phyloP scores from a whole-genome alignment of 2,888 invertebrate species.

The Coleophora deauratella region DNA sequence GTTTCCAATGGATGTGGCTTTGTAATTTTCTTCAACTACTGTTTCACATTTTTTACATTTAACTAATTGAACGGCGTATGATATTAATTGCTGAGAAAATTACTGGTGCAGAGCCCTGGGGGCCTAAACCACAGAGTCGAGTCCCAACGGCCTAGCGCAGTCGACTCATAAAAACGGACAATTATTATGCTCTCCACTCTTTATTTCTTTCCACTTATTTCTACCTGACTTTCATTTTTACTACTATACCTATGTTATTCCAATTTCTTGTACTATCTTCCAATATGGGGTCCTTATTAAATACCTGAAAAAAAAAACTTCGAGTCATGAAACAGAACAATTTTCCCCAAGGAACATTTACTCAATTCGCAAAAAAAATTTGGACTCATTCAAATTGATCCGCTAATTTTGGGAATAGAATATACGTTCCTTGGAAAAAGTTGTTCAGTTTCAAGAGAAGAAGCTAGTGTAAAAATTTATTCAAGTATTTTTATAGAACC shows the following conservation, averaged over 20 bases:
- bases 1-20: conserved; percentile 39
- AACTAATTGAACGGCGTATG: conserved; percentile 55
- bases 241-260: neutral
- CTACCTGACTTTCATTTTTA: conserved; percentile 33
- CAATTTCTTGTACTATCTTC: no score
- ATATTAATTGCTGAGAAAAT: conserved; percentile 69
- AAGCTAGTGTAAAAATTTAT: no score
- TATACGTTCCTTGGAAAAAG: no score
- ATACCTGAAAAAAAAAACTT: no score
- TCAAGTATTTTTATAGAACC: no score
- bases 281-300: no score
- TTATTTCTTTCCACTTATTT: conserved; percentile 46
- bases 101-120: conserved; percentile 42
- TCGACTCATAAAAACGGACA: conserved; percentile 53
- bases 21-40: conserved; percentile 49
- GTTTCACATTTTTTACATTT: conserved; percentile 58
- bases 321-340: no score
- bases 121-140: conserved; percentile 55
- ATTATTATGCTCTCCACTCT: conserved; percentile 48
- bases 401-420: no score
- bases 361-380: no score
- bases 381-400: no score
- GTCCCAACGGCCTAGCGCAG: conserved; percentile 32
- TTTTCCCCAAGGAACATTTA: no score
- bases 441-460: no score